Evolutionary conservation across 2,888 invertebrate genomes (phyloP).

Genomic region (Linhomoeus sp.): DNA sequence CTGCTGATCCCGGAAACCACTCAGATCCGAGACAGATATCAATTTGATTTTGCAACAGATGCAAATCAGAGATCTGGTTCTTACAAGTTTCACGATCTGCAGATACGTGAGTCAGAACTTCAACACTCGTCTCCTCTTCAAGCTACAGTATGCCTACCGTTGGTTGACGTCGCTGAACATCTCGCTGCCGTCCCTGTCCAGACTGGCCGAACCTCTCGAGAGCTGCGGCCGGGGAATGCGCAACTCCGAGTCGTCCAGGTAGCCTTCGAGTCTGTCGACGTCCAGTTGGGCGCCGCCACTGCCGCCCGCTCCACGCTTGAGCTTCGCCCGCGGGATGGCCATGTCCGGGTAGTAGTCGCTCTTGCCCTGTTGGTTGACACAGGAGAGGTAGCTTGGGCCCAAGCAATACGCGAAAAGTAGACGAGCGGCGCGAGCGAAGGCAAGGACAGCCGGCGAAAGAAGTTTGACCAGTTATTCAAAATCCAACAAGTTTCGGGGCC

Average conservation of each 20-base stretch:
- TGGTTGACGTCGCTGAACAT: too few relatives aligned
- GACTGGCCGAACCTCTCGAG: slow-evolving; percentile 10
- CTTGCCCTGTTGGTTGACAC: too few relatives aligned
- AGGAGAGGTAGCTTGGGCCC: too few relatives aligned
- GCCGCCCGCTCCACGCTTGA: slow-evolving; percentile 4
- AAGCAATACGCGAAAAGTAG: too few relatives aligned
- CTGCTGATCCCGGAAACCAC: too few relatives aligned
- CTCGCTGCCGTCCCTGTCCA: slow-evolving; percentile 6
- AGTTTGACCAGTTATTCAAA: too few relatives aligned
- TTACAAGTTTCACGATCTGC: too few relatives aligned
- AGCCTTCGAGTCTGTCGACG: slow-evolving; percentile 9
- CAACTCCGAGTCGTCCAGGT: slow-evolving; percentile 16
- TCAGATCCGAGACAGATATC: neutral
- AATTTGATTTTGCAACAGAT: neutral
- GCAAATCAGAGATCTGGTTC: neutral
- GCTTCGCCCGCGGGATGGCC: slow-evolving; percentile 26
- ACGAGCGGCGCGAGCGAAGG: too few relatives aligned
- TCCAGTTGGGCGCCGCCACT: neutral
- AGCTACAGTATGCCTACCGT: too few relatives aligned
- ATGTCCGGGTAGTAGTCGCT: slow-evolving; percentile 23
- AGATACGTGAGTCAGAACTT: neutral
- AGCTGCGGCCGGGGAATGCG: slow-evolving; percentile 23
- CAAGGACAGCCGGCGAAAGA: too few relatives aligned
- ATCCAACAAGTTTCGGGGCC: too few relatives aligned
- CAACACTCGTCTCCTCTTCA: neutral